These are phyloP conservation scores for Atherinosoma microstoma DNA, from an alignment of 2,797 vertebrate species.

Conservation along the genomic window DNA sequence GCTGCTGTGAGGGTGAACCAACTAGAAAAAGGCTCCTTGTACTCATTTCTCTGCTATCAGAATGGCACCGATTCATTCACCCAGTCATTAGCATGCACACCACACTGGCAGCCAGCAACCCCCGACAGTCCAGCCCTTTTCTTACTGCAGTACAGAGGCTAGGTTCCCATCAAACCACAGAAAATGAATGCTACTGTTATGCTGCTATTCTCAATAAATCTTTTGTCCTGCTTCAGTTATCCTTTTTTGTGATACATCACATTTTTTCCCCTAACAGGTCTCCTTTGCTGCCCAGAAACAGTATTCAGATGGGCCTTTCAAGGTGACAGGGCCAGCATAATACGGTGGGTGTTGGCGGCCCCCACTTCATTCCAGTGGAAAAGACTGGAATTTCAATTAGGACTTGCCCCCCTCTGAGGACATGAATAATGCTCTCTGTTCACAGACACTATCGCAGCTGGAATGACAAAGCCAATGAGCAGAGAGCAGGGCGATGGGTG, in stretches of 20 bases:
- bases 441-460: slow-evolving; percentile 76
- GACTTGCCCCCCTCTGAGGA: slow-evolving; percentile 74
- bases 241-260: slow-evolving; percentile 26
- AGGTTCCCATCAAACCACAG: slow-evolving; percentile 47
- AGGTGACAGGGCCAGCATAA: slow-evolving; percentile 76
- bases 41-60: slow-evolving; percentile 66
- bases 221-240: slow-evolving; percentile 41
- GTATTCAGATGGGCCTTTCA: slow-evolving; percentile 69
- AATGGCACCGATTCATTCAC: slow-evolving; percentile 78
- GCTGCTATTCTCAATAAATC: slow-evolving; percentile 15
- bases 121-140: slow-evolving; percentile 67
- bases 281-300: slow-evolving; percentile 51
- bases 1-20: slow-evolving; percentile 54
- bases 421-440: slow-evolving; percentile 84
- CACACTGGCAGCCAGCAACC: slow-evolving; percentile 65
- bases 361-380: slow-evolving; percentile 70
- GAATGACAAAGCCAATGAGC: slow-evolving; percentile 79
- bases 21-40: slow-evolving; percentile 76
- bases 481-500: slow-evolving; percentile 64
- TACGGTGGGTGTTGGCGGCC: slow-evolving; percentile 67
- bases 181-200: slow-evolving; percentile 36
- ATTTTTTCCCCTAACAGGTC: slow-evolving; percentile 16
- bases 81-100: slow-evolving; percentile 76
- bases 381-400: slow-evolving; percentile 86
- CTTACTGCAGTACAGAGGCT: slow-evolving; percentile 56